Evolutionary conservation across 2,888 invertebrate species (phyloP), one percentile per base, ranked within the genome.

Genomic region (Flabesymbios commensalis): DNA sequence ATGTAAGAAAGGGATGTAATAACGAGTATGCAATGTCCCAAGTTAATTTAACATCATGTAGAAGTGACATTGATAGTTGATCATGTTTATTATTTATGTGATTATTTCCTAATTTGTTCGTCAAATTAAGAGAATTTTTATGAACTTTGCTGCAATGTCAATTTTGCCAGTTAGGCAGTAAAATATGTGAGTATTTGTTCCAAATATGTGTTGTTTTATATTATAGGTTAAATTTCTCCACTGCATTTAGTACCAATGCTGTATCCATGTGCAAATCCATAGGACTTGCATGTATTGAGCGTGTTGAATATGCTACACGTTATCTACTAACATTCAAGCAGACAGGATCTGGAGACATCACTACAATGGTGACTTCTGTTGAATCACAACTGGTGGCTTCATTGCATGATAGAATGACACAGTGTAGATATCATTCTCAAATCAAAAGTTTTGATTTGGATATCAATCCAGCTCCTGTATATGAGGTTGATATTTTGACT

Each of bases 161-260:
- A n/a, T n/a, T n/a, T n/a, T n/a, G n/a, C n/a, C n/a, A n/a, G n/a
- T n/a, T n/a, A n/a, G n/a, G n/a, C n/a, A n/a, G n/a, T n/a, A n/a
- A n/a, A n/a, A n/a, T n/a, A n/a, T n/a, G n/a, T n/a, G n/a, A n/a
- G n/a, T n/a, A n/a, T n/a, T 51, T 14, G 26, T 49, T 1, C 29
- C 3, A 36, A 31, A 17, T 7, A 51, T 29, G 3, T 39, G 1
- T 19, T 32, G 26, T 59, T 61, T 68, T 64, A 59, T 36, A 73
- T 70, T 66, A 22, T 70, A 80, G 80, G 67, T 65, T 81, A 62
- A 77, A 94, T 83, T 96, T 96, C 81, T 94, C 94, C 19, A 97
- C 97, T 41, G 90, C 98, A 0, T 93, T 93, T 80, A 96, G 95
- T 0, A 96, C 94, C 71, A 98, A 98, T 84, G 93, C 94, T 31